These are phyloP conservation scores for Nylanderia fulva DNA, from an alignment of 1,140 invertebrate genomes.

Conservation along the genomic window DNA sequence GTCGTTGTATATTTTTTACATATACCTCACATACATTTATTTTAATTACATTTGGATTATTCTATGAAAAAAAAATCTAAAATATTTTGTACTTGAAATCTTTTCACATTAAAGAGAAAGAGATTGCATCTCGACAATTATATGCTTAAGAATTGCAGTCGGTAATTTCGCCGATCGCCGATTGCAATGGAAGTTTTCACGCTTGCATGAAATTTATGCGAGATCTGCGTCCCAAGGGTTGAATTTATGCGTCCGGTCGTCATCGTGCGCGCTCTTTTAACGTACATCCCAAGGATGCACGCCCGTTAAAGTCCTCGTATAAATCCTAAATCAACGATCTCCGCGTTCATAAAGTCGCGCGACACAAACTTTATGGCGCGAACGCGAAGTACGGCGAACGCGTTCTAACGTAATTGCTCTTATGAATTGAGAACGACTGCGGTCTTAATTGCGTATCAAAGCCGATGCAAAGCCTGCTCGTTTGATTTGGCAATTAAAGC, in stretches of 20 bases:
- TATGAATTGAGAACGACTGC: conserved; percentile 68
- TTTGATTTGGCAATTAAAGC: conserved; percentile 53
- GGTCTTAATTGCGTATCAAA: conserved; percentile 68
- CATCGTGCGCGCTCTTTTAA: conserved; percentile 68
- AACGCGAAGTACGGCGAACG: conserved; percentile 57
- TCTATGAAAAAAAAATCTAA: neutral
- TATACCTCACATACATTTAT: neutral
- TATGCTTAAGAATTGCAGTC: neutral
- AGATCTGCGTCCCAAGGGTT: conserved; percentile 11
- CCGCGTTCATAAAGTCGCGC: conserved; percentile 74
- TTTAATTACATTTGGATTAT: neutral
- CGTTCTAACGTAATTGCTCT: conserved; percentile 72
- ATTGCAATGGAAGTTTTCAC: conserved; percentile 34
- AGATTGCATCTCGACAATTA: conserved; percentile 2
- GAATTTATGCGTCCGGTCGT: conserved; percentile 80
- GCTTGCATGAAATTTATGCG: conserved; percentile 47
- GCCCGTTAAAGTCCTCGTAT: conserved; percentile 79
- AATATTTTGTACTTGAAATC: neutral
- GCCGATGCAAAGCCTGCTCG: neutral
- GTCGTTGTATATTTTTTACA: neutral
- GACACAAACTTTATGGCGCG: conserved; percentile 76
- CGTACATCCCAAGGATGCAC: conserved; percentile 61
- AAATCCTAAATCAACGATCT: conserved; percentile 79
- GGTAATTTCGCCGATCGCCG: neutral
- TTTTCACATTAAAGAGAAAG: neutral